Evolutionary conservation across 2,113 vertebrate species (phyloP), one percentile per base, ranked within the genome.

Genomic region (Podiceps cristatus): DNA sequence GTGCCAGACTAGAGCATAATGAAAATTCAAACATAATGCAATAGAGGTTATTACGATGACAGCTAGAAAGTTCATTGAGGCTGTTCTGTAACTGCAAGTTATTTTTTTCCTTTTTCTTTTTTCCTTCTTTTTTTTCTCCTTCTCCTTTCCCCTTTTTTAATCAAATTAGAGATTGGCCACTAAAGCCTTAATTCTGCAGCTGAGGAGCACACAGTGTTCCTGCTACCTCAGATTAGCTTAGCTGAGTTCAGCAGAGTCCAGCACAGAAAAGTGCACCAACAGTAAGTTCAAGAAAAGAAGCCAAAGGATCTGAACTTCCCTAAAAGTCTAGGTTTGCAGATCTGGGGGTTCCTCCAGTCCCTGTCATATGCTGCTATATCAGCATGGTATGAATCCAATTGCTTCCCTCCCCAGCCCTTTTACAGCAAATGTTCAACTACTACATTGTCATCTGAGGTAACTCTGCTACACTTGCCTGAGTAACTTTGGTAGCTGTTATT

Each of bases 1-100:
- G 66, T 42, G 50, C 77, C 79, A 85, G 73, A 71, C 69, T 12
- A 58, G 31, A 86, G 23, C 49, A 52, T 93, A 91, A 96, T 80
- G 45, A 87, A 94, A 93, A 97, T 77, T 82, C 94, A 93, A 92
- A 72, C 14, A 1, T 78, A 96, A 95, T 59, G 78, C 83, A 77
- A 53, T 67, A 80, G 18, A 79, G 23, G 52, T 87, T 83, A 92
- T 91, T 92, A 82, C 3, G 1, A 86, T 74, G 78, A 86, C 89
- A 88, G 63, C 84, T 37, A 64, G 40, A 76, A 95, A 83, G 78
- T 94, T 96, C 93, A 96, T 86, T 87, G 60, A 96, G 64, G 66
- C 50, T 88, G 31, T n/a, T 88, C 81, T 78, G 29, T 29, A 86
- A 83, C 63, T 59, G 40, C 40, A 81, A 84, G 44, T 15, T 47